A percentile compares a stretch with the other conserved stretches of the same genome.
Evolutionary conservation across 2,888 invertebrate genomes (phyloP).

Genomic region (Tenodera sinensis): DNA sequence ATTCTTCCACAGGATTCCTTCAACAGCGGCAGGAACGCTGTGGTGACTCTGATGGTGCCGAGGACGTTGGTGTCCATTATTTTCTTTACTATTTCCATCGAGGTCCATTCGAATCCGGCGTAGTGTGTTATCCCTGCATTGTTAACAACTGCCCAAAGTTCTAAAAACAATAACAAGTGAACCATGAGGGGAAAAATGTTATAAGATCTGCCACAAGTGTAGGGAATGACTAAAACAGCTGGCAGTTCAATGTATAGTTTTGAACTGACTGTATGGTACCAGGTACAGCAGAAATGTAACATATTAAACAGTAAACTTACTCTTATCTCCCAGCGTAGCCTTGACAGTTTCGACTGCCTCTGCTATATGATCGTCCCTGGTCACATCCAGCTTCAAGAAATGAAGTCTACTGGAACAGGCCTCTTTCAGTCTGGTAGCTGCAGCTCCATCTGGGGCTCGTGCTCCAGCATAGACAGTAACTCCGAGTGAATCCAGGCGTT

Average conservation of each 20-base stretch:
- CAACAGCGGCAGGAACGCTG: conserved; percentile 40
- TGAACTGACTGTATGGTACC: no score
- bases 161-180: conserved; percentile 35
- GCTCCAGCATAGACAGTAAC: background rate
- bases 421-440: background rate
- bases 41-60: conserved; percentile 41
- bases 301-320: background rate
- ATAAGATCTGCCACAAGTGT: no score
- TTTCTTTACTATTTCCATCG: conserved; percentile 43
- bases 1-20: conserved; percentile 37
- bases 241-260: no score
- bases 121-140: conserved; percentile 49
- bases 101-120: conserved; percentile 48
- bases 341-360: background rate
- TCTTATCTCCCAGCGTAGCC: background rate
- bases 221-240: no score
- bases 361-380: background rate
- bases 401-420: background rate
- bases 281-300: no score
- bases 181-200: no score
- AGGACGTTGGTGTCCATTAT: conserved; percentile 41
- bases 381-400: background rate
- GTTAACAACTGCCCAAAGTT: conserved; percentile 51
- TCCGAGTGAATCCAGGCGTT: background rate
- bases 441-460: background rate